These are phyloP conservation scores for Gallinago stenura DNA, from an alignment of 2,797 vertebrate genomes.

Conservation along the genomic window DNA sequence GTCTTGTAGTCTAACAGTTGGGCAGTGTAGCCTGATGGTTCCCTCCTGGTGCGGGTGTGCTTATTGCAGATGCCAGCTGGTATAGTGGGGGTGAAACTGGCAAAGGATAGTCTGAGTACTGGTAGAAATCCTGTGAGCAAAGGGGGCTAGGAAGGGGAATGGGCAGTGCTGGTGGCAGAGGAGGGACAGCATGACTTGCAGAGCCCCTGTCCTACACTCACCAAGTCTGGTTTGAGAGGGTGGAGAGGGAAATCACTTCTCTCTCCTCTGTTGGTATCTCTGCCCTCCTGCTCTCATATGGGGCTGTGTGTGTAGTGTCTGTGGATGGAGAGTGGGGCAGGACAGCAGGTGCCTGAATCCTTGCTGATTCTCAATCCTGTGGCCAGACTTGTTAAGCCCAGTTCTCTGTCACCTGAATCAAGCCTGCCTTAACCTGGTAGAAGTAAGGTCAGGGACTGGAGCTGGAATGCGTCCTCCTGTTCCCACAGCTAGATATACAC, in stretches of 20 bases:
- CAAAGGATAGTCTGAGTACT: background rate
- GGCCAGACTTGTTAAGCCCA: background rate
- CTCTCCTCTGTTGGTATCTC: background rate
- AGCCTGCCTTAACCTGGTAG: background rate
- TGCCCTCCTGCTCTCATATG: background rate
- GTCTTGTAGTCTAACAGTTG: background rate
- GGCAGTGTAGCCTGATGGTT: background rate
- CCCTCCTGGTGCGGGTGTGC: background rate
- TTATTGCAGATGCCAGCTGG: background rate
- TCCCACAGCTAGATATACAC: rapidly evolving
- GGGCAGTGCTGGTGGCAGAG: background rate
- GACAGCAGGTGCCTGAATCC: background rate
- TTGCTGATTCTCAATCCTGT: background rate
- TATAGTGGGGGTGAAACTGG: background rate
- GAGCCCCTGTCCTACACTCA: background rate
- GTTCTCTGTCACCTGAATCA: background rate
- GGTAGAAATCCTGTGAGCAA: background rate
- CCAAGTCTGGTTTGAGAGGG: background rate
- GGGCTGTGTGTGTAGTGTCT: background rate
- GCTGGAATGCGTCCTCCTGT: background rate
- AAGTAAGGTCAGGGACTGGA: background rate
- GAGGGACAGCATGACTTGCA: background rate
- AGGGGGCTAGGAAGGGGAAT: background rate
- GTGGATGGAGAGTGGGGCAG: background rate
- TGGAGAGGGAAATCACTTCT: background rate